Evolutionary conservation across 2,113 vertebrate species (phyloP), one percentile per base, ranked within the genome.

Genomic region (Ondatra zibethicus): DNA sequence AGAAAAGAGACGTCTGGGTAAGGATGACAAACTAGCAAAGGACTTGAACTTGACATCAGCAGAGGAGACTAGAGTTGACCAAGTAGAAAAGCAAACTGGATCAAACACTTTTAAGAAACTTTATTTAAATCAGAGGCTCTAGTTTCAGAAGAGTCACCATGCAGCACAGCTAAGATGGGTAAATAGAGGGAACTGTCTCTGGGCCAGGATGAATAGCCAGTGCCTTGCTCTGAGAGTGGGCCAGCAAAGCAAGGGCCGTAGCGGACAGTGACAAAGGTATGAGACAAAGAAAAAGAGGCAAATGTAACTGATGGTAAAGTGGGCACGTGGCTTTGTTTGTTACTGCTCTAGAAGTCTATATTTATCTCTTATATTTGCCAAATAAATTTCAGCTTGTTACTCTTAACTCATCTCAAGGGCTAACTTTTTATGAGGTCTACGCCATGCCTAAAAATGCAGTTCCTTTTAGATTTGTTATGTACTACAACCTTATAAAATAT

Each of bases 301-400:
- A 39, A 94, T 77, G 68, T 14, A 93, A 96, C 13, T n/a, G 27
- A 78, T 23, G 11, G 7, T 65, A 58, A 42, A 33, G 9, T 52
- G 52, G 66, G 33, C n/a, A n/a, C 6, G n/a, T 13, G 7, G 33
- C 33, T 47, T 58, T 58, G 58, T 58, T 58, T 58, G 1, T 7
- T 21, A 58, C 0, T 58, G 58, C 58, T 58, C 55, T 58, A 58
- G 55, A 58, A 58, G 55, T 58, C 55, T 58, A 21, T 58, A 58
- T 58, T 58, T 58, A 58, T 58, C 19, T 7, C 58, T 58, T 58
- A 58, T 55, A n/a, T 12, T 95, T 8, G 82, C 72, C 73, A 82
- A 2, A 11, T 92, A 29, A 78, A 95, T 93, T 93, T 93, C 12
- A 87, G 23, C 65, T 85, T 61, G 47, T 84, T 86, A 73, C 94